Evolutionary conservation across 2,888 invertebrate genomes (phyloP).

Genomic region (Agonopterix arenella): DNA sequence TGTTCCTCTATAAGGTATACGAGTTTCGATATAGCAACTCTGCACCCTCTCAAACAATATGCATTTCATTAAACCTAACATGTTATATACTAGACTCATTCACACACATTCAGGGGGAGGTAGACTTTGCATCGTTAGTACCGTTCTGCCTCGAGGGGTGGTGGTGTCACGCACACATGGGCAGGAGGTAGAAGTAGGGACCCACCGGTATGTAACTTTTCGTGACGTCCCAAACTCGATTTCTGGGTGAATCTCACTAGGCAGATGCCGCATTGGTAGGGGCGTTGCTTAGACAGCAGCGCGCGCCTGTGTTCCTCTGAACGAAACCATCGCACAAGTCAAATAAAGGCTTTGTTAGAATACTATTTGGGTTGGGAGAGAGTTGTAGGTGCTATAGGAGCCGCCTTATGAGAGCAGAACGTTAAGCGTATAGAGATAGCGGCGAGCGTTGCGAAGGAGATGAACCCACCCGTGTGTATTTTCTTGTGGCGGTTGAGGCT

Average conservation of each 20-base stretch:
- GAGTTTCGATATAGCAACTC: conserved; percentile 71
- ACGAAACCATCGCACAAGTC: conserved; percentile 55
- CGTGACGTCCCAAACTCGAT: conserved; percentile 82
- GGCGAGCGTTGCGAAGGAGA: conserved; percentile 39
- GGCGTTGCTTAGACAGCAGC: conserved; percentile 69
- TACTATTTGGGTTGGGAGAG: conserved; percentile 4
- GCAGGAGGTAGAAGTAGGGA: conserved; percentile 44
- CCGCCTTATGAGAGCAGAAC: conserved; percentile 16
- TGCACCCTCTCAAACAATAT: conserved; percentile 55
- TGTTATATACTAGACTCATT: conserved; percentile 45
- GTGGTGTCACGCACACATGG: conserved; percentile 45
- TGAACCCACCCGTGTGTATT: conserved; percentile 79
- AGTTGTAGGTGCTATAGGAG: conserved; percentile 26
- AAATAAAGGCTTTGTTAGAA: conserved; percentile 14
- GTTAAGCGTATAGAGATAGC: conserved; percentile 29
- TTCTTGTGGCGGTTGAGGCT: conserved; percentile 84
- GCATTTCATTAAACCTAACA: conserved; percentile 44
- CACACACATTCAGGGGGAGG: conserved; percentile 73
- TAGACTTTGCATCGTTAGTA: conserved; percentile 43
- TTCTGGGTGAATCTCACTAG: conserved; percentile 82
- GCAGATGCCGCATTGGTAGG: conserved; percentile 81
- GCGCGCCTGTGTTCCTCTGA: conserved; percentile 69
- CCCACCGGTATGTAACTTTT: conserved; percentile 79
- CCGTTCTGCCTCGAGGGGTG: conserved; percentile 67
- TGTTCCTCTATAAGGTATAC: conserved; percentile 77